Conservation (phyloP, 2,888 invertebrate genomes). For the Agriotes lineatus region DNA sequence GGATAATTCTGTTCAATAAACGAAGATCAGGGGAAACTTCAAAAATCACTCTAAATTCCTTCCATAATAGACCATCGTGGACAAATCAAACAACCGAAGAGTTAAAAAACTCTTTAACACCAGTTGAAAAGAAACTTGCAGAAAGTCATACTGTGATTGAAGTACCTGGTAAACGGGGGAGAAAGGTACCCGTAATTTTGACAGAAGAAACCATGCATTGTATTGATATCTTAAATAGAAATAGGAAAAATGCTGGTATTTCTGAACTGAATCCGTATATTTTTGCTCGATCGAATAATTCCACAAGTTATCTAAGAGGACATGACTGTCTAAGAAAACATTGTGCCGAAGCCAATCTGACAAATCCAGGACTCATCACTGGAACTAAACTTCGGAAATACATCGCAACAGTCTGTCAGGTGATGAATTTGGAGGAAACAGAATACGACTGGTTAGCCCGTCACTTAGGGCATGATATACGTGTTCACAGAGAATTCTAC, state of each 20-base stretch:
- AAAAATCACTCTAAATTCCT: slow-evolving; percentile 9
- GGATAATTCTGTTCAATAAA: slow-evolving; percentile 34
- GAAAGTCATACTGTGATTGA: slow-evolving; percentile 18
- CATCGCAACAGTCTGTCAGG: too few species aligned
- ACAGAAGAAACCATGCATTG: slow-evolving; percentile 26
- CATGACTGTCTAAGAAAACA: slow-evolving; percentile 23
- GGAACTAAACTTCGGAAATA: too few species aligned
- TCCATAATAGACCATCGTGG: slow-evolving; percentile 19
- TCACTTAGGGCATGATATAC: too few species aligned
- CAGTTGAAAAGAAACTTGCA: slow-evolving; percentile 24
- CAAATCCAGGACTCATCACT: too few species aligned
- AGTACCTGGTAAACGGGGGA: slow-evolving; percentile 25
- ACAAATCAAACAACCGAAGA: not conserved
- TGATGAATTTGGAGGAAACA: too few species aligned
- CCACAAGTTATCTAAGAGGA: slow-evolving; percentile 1
- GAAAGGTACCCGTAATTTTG: slow-evolving; percentile 25
- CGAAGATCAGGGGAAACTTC: slow-evolving; percentile 29
- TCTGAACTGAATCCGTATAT: not conserved
- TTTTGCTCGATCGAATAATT: slow-evolving; percentile 17
- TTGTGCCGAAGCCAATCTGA: not conserved
- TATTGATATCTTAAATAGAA: too few species aligned
- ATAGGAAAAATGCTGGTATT: slow-evolving; percentile 1
- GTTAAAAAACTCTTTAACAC: slow-evolving; percentile 22
- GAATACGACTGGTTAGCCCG: too few species aligned
- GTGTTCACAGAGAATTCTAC: too few species aligned